Evolutionary conservation across 2,113 vertebrate genomes (phyloP).

Genomic region (Misgurnus mizolepis): DNA sequence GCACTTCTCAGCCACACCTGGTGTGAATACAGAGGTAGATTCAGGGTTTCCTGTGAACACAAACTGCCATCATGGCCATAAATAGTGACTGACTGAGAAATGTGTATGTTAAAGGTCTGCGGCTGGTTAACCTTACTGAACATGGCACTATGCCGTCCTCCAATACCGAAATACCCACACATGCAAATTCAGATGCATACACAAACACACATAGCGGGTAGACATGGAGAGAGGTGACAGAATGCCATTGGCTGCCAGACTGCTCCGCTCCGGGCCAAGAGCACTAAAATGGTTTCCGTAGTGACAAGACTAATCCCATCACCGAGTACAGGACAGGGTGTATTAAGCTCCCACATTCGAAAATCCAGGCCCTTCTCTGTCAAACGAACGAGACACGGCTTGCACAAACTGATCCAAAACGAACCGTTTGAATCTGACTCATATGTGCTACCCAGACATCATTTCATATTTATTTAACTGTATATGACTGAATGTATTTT

Average conservation of each 20-base stretch:
- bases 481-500: neutral
- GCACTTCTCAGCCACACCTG: slow-evolving; percentile 69
- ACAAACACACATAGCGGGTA: neutral
- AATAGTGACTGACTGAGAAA: slow-evolving; percentile 61
- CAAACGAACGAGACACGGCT: slow-evolving; percentile 26
- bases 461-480: neutral
- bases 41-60: slow-evolving; percentile 72
- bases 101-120: slow-evolving; percentile 59
- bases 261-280: slow-evolving; percentile 59
- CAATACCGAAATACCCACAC: slow-evolving; percentile 35
- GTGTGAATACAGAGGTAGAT: slow-evolving; percentile 61
- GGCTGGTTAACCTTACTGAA: slow-evolving; percentile 35
- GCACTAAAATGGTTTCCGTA: slow-evolving; percentile 73
- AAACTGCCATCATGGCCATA: slow-evolving; percentile 65
- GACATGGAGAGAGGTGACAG: slow-evolving; percentile 65
- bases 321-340: slow-evolving; percentile 56
- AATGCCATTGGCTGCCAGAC: slow-evolving; percentile 68
- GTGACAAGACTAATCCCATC: slow-evolving; percentile 75
- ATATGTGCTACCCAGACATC: neutral
- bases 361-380: slow-evolving; percentile 49
- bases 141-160: slow-evolving; percentile 45
- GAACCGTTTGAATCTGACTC: neutral
- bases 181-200: slow-evolving; percentile 2
- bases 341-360: slow-evolving; percentile 34
- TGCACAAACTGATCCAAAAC: neutral